Base-by-base conservation (phyloP, 2,797 vertebrate species). In the Halcyon leucocephala region DNA sequence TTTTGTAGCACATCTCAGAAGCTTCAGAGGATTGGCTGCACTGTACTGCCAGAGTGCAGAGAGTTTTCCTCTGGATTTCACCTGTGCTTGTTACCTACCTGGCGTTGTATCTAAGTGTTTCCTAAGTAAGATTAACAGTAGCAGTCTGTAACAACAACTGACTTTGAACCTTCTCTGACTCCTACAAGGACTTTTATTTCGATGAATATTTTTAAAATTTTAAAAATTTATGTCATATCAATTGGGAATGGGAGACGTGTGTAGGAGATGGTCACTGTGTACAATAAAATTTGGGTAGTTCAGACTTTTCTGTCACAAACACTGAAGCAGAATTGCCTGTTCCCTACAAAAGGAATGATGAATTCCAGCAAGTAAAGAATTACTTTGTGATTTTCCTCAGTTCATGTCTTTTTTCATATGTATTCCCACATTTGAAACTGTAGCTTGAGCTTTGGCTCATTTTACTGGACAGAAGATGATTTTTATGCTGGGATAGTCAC, bases 341-440 rank as follows among this genome's bases (percentile, higher is more conserved):
- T 85, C 35, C 61, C 29, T 78, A 26, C 31, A 49, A 49, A 81
- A 74, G 14, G 20, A 64, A 46, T 29, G 11, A n/a, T 42, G n/a
- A 73, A 74, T 81, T 89, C 61, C 64, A 80, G 80, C 51, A 79
- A 74, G 76, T 66, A 73, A 26, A 87, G 66, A 87, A 54, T 74
- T 64, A 58, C 15, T 41, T 80, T 85, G 65, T 80, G n/a, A 81
- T 74, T 95, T 85, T 76, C 51, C 48, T 96, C n/a, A 24, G 18
- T 66, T 94, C 6, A 5, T 78, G 51, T 62, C 24, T 66, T 85
- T 86, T 86, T 49, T 55, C 17, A 13, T 66, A 44, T 16, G n/a
- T 28, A 10, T 58, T 94, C n/a, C 46, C 61, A 24, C n/a, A 21
- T 76, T 82, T 95, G 64, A 88, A 94, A 88, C 24, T 66, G 41